Evolutionary conservation across 1,140 invertebrate genomes (phyloP).

Genomic region (Uloborus diversus): DNA sequence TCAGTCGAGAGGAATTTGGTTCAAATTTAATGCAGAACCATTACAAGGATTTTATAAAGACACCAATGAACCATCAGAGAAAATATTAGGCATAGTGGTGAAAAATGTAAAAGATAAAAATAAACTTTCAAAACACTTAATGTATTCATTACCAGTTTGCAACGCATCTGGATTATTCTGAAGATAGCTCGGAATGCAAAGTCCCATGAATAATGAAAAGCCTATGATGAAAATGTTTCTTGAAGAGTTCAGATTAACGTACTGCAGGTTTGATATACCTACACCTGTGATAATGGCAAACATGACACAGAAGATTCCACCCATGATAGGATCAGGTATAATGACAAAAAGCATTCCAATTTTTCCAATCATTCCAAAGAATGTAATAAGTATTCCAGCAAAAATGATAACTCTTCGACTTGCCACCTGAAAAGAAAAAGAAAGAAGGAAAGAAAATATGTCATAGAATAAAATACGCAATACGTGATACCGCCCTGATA

Average conservation of each 20-base stretch:
- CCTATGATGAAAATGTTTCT: conserved; percentile 86
- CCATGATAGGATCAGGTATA: conserved; percentile 86
- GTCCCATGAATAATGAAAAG: conserved; percentile 83
- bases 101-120: not conserved
- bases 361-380: conserved; percentile 82
- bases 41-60: not conserved
- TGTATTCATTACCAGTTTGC: not conserved
- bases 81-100: not conserved
- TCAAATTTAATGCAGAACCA: not conserved
- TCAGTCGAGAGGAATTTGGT: not conserved
- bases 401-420: conserved; percentile 23
- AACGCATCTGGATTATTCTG: conserved; percentile 69
- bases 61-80: not conserved
- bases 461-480: not conserved
- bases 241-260: conserved; percentile 81
- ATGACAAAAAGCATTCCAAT: conserved; percentile 86
- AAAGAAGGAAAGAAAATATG: not conserved
- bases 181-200: conserved; percentile 82
- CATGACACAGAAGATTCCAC: conserved; percentile 86
- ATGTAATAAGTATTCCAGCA: conserved; percentile 75
- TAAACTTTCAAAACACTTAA: not conserved
- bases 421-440: conserved; percentile 12
- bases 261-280: conserved; percentile 82
- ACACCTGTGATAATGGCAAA: conserved; percentile 86
- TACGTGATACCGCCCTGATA: not conserved